Conservation (phyloP, 2,888 invertebrate genomes). For the Liposcelis brunnea region DNA sequence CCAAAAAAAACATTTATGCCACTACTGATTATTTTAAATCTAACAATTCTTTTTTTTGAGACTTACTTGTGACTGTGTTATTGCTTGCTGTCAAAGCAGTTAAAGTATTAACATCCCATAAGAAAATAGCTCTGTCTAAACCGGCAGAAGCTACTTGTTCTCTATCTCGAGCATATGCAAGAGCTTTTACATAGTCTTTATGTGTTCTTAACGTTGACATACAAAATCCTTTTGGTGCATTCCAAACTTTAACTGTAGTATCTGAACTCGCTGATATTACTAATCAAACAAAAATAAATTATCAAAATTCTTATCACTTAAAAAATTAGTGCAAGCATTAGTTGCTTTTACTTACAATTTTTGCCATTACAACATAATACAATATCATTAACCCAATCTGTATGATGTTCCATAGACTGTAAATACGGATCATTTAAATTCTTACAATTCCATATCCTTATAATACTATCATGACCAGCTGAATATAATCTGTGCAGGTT, state of each 20-base stretch:
- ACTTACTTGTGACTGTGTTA: conserved; percentile 89
- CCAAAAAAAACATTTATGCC: no score
- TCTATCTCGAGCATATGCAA: conserved; percentile 93
- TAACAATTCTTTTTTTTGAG: no score
- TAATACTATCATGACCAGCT: conserved; percentile 92
- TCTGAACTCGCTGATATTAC: conserved; percentile 98
- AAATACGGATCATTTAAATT: conserved; percentile 57
- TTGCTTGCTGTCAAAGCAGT: conserved; percentile 96
- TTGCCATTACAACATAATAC: conserved; percentile 92
- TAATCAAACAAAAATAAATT: conserved; percentile 29
- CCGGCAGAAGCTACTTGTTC: conserved; percentile 96
- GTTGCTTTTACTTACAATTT: conserved; percentile 46
- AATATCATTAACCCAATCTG: conserved; percentile 99
- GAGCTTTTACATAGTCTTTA: conserved; percentile 93
- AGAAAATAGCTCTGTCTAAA: conserved; percentile 85
- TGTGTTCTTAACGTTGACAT: conserved; percentile 97
- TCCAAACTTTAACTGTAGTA: conserved; percentile 99
- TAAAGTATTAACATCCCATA: conserved; percentile 97
- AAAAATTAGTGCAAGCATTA: no score
- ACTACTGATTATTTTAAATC: no score
- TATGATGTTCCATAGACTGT: conserved; percentile 98
- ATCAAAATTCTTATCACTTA: no score
- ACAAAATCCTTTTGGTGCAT: conserved; percentile 96
- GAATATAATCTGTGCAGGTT: conserved; percentile 77
- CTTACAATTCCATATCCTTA: conserved; percentile 67